phyloP scores from a whole-genome alignment of 2,797 vertebrate genomes.

The Erethizon dorsatum region DNA sequence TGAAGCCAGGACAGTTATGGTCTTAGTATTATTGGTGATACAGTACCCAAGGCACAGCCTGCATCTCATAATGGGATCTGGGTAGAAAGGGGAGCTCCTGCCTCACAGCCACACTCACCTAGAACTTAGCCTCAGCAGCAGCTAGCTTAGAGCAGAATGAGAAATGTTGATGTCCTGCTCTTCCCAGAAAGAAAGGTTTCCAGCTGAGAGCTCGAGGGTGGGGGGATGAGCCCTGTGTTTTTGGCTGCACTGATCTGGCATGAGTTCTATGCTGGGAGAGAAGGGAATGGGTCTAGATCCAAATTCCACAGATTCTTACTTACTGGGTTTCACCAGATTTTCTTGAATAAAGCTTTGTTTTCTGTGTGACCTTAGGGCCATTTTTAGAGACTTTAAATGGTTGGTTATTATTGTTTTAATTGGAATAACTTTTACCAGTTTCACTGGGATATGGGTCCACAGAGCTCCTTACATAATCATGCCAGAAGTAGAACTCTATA shows the following conservation, averaged over 20 bases:
- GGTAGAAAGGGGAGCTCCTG: constrained; percentile 30
- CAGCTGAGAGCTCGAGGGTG: neutral
- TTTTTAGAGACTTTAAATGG: constrained; percentile 51
- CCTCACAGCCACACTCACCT: neutral
- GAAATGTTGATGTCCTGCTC: neutral
- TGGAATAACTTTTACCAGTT: constrained; percentile 39
- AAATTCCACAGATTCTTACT: neutral
- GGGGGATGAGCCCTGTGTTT: neutral
- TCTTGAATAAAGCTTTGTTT: constrained; percentile 62
- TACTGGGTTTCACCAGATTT: constrained; percentile 52
- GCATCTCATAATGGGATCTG: neutral
- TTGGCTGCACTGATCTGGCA: neutral
- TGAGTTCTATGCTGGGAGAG: neutral
- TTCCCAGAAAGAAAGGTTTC: constrained; percentile 19
- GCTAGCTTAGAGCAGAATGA: neutral
- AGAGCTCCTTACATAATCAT: neutral
- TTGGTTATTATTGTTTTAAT: neutral
- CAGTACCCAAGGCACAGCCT: neutral
- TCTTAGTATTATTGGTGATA: constrained; percentile 18
- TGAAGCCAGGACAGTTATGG: neutral
- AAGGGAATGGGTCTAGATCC: neutral
- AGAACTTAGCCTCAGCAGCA: constrained; percentile 37
- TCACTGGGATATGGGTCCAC: neutral
- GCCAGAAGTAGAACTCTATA: constrained; percentile 11
- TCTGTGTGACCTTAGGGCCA: neutral